phyloP scores from a whole-genome alignment of 2,888 invertebrate species.

The Agonopterix subpropinquella region DNA sequence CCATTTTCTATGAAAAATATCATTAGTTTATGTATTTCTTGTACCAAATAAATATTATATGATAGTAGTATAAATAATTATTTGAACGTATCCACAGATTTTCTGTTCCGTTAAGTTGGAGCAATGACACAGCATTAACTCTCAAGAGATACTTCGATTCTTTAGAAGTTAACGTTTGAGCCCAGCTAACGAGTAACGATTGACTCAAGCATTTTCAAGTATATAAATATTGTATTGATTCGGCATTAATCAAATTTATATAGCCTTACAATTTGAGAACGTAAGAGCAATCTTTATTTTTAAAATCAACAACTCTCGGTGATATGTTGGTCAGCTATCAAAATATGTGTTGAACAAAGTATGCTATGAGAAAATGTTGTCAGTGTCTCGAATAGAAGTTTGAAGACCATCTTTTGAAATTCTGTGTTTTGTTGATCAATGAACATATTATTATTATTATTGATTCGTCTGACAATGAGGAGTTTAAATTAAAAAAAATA shows the following conservation, averaged over 20 bases:
- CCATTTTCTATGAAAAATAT: no score
- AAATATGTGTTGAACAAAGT: no score
- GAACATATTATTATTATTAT: no score
- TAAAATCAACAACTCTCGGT: no score
- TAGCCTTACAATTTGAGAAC: background rate
- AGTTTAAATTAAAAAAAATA: no score
- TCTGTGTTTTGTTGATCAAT: no score
- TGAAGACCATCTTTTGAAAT: no score
- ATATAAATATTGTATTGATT: conserved; percentile 41
- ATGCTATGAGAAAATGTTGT: background rate
- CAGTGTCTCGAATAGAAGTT: background rate
- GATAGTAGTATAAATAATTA: background rate
- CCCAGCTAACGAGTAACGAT: conserved; percentile 65
- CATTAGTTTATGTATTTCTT: no score
- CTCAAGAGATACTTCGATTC: conserved; percentile 68
- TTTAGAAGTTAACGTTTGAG: conserved; percentile 57
- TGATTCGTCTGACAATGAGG: no score
- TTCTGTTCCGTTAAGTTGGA: conserved; percentile 38
- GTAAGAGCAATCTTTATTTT: no score
- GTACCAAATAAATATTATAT: background rate
- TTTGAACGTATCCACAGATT: background rate
- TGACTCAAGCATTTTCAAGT: conserved; percentile 54
- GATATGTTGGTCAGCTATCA: no score
- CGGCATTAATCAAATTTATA: conserved; percentile 13
- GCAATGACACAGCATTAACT: conserved; percentile 69